Evolutionary conservation across 2,888 invertebrate species (phyloP).

Genomic region (Coenonympha glycerion): DNA sequence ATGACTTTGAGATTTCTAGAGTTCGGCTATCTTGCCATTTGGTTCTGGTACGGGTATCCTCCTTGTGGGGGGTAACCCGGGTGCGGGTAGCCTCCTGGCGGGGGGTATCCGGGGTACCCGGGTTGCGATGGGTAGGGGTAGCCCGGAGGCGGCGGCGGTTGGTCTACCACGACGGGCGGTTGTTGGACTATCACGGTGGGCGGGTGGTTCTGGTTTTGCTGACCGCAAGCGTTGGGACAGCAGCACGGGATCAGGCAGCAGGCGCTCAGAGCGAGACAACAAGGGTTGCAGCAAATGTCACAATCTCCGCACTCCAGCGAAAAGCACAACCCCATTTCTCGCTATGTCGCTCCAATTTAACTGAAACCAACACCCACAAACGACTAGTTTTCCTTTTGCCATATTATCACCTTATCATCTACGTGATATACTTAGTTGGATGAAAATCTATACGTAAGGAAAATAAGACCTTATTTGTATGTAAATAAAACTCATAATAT

Average conservation of each 20-base stretch:
- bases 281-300: constrained; percentile 61
- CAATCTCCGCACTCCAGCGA: constrained; percentile 65
- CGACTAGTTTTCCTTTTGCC: constrained; percentile 23
- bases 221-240: constrained; percentile 67
- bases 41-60: constrained; percentile 12
- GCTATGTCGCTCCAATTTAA: constrained; percentile 37
- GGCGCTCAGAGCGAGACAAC: constrained; percentile 62
- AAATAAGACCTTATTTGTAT: constrained; percentile 19
- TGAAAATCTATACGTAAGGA: background rate
- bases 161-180: constrained; percentile 53
- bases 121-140: constrained; percentile 39
- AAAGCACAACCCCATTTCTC: constrained; percentile 62
- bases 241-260: constrained; percentile 65
- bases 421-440: constrained; percentile 8
- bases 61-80: constrained; percentile 25
- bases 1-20: background rate
- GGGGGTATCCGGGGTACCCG: constrained; percentile 38
- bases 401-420: constrained; percentile 23
- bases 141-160: constrained; percentile 47
- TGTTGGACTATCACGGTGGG: constrained; percentile 56
- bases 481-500: constrained; percentile 10
- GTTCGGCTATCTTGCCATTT: constrained; percentile 11
- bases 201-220: constrained; percentile 51
- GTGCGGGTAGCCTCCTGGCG: constrained; percentile 32
- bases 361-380: constrained; percentile 44